phyloP scores from a whole-genome alignment of 2,797 vertebrate genomes.

The Epinephelus awoara region DNA sequence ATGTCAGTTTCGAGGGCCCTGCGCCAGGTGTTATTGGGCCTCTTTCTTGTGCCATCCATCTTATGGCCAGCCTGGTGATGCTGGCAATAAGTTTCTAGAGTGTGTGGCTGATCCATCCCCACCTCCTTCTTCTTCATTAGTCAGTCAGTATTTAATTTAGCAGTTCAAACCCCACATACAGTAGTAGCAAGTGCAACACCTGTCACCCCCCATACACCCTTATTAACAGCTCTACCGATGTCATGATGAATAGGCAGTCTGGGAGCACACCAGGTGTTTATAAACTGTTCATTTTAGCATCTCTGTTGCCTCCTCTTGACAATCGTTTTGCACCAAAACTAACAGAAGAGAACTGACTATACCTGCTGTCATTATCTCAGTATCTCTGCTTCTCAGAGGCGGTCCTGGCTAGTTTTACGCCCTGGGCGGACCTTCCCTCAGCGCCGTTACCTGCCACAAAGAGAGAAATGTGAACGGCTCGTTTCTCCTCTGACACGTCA shows the following conservation, averaged over 20 bases:
- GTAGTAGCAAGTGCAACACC: constrained; percentile 12
- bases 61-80: too few species aligned
- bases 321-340: neutral
- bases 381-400: neutral
- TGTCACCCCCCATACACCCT: neutral
- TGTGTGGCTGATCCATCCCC: too few species aligned
- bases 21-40: too few species aligned
- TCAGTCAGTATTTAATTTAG: constrained; percentile 1
- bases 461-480: too few species aligned
- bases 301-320: neutral
- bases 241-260: constrained; percentile 26
- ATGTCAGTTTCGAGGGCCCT: too few species aligned
- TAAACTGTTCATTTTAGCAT: neutral
- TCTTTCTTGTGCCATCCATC: too few species aligned
- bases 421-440: too few species aligned
- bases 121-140: neutral
- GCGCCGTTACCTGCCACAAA: too few species aligned
- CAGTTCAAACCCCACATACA: neutral
- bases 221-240: constrained; percentile 27
- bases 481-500: too few species aligned
- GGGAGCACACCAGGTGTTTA: constrained; percentile 1
- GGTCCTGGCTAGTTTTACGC: too few species aligned
- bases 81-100: too few species aligned
- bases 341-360: neutral
- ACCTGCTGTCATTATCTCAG: neutral